phyloP scores from a whole-genome alignment of 2,888 invertebrate species.

The Cataglyphis cursor region DNA sequence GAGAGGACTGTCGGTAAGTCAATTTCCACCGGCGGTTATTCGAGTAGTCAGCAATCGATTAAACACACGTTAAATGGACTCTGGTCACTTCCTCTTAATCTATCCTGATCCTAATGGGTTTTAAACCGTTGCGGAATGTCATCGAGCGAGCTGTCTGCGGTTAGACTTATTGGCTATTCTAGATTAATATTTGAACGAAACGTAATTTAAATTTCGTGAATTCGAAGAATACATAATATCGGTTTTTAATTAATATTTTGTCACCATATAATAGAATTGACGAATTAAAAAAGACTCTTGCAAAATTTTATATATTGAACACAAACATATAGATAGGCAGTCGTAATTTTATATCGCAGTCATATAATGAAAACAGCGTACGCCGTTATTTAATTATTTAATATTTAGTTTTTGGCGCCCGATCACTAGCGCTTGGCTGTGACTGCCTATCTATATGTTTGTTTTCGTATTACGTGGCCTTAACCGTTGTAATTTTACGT shows the following conservation, averaged over 20 bases:
- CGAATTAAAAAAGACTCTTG: neutral
- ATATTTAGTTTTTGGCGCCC: too few species aligned
- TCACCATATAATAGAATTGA: neutral
- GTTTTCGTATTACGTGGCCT: too few species aligned
- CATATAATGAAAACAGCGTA: too few species aligned
- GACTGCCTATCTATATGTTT: too few species aligned
- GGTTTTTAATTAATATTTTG: constrained; percentile 20
- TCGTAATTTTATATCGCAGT: too few species aligned
- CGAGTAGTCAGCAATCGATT: constrained; percentile 67
- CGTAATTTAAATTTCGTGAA: neutral
- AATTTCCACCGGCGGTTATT: constrained; percentile 54
- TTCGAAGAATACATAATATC: constrained; percentile 4
- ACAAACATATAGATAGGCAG: too few species aligned
- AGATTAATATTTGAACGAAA: constrained; percentile 37
- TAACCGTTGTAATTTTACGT: too few species aligned
- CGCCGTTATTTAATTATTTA: too few species aligned
- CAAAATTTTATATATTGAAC: neutral
- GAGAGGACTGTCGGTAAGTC: constrained; percentile 61
- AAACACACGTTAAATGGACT: constrained; percentile 65
- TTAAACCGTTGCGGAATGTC: constrained; percentile 65
- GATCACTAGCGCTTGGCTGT: too few species aligned
- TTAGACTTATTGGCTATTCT: constrained; percentile 36
- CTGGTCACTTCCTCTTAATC: constrained; percentile 69
- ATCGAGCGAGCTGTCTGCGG: constrained; percentile 51
- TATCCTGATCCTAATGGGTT: constrained; percentile 66